These are phyloP conservation scores for Apteryx mantelli DNA, from an alignment of 2,113 vertebrate species.

Conservation along the genomic window DNA sequence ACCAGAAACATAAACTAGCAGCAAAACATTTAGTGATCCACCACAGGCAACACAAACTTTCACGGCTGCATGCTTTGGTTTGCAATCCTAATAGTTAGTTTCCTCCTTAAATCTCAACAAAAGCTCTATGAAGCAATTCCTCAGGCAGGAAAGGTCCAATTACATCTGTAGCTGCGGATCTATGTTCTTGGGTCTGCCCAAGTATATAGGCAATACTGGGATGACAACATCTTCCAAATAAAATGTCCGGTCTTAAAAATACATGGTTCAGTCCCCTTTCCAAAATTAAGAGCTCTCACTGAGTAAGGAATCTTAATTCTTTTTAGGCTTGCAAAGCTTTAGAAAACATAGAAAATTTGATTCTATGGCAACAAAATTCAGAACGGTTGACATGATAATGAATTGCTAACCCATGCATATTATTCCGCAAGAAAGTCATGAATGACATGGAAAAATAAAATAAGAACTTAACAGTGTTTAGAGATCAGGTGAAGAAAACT, in stretches of 20 bases:
- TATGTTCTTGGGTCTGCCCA: neutral
- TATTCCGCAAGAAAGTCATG: neutral
- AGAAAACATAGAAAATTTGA: neutral
- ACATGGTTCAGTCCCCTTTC: fast-evolving
- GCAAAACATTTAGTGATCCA: neutral
- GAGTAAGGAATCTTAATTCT: neutral
- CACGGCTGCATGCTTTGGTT: neutral
- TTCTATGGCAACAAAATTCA: neutral
- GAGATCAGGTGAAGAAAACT: neutral
- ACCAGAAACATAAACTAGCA: neutral
- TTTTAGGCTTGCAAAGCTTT: neutral
- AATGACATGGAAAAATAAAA: neutral
- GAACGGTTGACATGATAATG: neutral
- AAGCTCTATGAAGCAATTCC: neutral
- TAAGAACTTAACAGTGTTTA: neutral
- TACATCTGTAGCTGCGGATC: fast-evolving
- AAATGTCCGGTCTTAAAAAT: neutral
- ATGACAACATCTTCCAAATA: neutral
- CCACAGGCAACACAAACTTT: neutral
- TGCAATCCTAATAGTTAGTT: neutral
- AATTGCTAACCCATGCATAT: neutral
- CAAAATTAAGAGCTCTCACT: neutral
- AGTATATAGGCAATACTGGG: fast-evolving
- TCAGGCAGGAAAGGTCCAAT: neutral
- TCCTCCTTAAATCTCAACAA: neutral